phyloP scores from a whole-genome alignment of 2,113 vertebrate species.

The Cyanistes caeruleus region DNA sequence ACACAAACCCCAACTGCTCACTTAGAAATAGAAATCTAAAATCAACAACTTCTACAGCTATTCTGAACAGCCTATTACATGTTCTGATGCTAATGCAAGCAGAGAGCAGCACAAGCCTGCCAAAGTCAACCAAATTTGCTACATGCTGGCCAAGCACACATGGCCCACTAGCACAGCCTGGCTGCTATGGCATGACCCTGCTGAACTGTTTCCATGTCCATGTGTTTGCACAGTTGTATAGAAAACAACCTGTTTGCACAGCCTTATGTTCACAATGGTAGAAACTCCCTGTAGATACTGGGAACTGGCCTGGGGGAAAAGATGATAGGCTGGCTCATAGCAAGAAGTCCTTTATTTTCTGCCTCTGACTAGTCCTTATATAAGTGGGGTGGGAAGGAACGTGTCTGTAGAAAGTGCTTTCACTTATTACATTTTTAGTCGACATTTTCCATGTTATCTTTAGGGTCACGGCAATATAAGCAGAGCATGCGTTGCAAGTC shows the following conservation, averaged over 20 bases:
- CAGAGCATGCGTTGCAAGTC: not conserved
- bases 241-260: not conserved
- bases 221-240: not conserved
- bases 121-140: not conserved
- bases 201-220: not conserved
- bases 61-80: not conserved
- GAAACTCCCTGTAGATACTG: not conserved
- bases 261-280: not conserved
- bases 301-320: not conserved
- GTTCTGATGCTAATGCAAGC: not conserved
- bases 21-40: constrained; percentile 15
- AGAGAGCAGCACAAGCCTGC: not conserved
- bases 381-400: not conserved
- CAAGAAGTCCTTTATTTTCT: not conserved
- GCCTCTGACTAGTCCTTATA: not conserved
- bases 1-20: constrained; percentile 6
- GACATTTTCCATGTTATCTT: not conserved
- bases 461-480: not conserved
- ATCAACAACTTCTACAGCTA: not conserved
- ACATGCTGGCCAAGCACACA: not conserved
- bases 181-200: not conserved
- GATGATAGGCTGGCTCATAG: not conserved
- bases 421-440: not conserved
- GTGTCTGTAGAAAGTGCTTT: not conserved
- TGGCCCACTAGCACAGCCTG: not conserved